Conservation (phyloP, 2,797 vertebrate species). For the Parambassis ranga region DNA sequence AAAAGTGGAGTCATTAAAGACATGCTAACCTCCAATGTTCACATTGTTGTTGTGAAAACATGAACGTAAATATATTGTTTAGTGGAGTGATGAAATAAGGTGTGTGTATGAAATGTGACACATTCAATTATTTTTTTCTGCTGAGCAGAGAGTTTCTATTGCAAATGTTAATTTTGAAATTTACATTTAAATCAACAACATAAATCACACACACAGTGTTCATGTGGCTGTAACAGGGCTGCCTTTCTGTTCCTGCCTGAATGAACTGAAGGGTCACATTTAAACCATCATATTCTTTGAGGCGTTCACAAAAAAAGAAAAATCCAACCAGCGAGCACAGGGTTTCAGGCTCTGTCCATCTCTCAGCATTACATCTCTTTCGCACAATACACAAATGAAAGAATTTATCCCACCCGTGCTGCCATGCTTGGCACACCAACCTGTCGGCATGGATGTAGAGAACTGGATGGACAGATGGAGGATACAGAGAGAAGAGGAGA, state of each 20-base stretch:
- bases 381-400: not conserved
- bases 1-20: too few relatives aligned
- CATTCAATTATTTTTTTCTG: not conserved
- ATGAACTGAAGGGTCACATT: not conserved
- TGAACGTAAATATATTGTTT: not conserved
- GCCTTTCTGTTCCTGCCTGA: not conserved
- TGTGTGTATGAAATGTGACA: not conserved
- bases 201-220: too few relatives aligned
- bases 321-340: not conserved
- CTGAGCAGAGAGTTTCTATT: too few relatives aligned
- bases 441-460: conserved; percentile 36
- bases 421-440: conserved; percentile 28
- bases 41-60: not conserved
- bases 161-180: too few relatives aligned
- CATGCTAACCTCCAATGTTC: not conserved
- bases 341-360: not conserved
- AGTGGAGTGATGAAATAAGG: not conserved
- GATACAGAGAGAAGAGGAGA: conserved; percentile 33
- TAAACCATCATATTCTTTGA: not conserved
- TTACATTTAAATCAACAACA: too few relatives aligned
- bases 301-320: not conserved
- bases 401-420: conserved; percentile 21
- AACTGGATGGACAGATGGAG: conserved; percentile 56
- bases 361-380: not conserved
- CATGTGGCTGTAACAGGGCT: not conserved